phyloP scores from a whole-genome alignment of 2,888 invertebrate species.

The Drosophila pseudotakahashii region DNA sequence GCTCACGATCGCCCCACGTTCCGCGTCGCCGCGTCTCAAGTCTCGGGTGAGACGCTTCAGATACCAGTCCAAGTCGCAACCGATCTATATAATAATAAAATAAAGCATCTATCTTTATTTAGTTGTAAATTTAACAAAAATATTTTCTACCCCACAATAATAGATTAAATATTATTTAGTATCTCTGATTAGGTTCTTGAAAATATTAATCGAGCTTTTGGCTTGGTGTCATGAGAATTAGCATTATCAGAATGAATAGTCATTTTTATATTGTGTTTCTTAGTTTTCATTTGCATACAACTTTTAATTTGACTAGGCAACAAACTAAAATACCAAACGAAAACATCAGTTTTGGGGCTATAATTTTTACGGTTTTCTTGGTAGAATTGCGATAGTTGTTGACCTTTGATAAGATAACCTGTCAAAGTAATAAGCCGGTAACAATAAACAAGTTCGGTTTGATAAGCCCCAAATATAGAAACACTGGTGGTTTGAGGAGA shows the following conservation, averaged over 20 bases:
- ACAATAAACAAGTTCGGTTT: not conserved
- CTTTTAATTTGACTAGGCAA: not conserved
- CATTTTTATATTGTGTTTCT: constrained; percentile 1
- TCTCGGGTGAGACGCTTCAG: constrained; percentile 74
- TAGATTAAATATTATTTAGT: no score
- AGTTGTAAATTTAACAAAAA: no score
- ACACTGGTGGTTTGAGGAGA: not conserved
- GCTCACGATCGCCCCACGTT: constrained; percentile 66
- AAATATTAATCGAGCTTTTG: no score
- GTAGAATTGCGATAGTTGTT: not conserved
- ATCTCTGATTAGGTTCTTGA: no score
- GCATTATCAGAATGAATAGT: constrained; percentile 26
- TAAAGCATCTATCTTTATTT: not conserved
- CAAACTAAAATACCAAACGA: not conserved
- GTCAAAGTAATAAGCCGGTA: not conserved
- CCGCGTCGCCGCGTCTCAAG: constrained; percentile 60
- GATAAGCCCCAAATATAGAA: not conserved
- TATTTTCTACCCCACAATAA: no score
- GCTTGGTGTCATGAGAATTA: not conserved
- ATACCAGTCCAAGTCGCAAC: constrained; percentile 81
- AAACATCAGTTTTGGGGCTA: not conserved
- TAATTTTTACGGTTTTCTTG: not conserved
- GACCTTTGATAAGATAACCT: constrained; percentile 10
- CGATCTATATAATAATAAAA: constrained; percentile 53
- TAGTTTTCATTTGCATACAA: constrained; percentile 8